Evolutionary conservation across 2,888 invertebrate genomes (phyloP), one percentile per base, ranked within the genome.

Genomic region (Drosophila neonasuta): DNA sequence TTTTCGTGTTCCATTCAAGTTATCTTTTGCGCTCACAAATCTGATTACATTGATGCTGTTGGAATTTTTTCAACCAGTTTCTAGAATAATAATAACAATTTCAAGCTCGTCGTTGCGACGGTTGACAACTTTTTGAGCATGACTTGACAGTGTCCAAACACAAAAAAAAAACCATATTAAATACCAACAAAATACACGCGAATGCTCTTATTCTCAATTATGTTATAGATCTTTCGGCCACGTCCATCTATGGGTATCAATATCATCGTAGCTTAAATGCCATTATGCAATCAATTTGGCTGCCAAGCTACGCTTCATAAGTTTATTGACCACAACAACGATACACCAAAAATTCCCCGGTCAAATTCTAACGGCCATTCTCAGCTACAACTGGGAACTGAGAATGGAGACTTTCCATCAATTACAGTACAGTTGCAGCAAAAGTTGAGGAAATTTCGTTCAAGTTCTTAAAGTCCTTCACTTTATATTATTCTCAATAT

Each of bases 161-260:
- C 5, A 6, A 24, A 24, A 24, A 6, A 20, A 20, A 20, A 20
- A 20, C 20, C 20, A 20, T 20, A 20, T 4, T 30, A 36, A 60
- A 41, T 17, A 57, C 44, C 20, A 56, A 42, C 30, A 60, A 50
- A 50, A 39, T 17, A 13, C 29, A 54, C 69, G 79, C 72, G 81
- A 74, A 85, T 85, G 86, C 81, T 85, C 87, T 86, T 86, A 87
- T 86, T 86, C 84, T 87, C 84, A 87, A 86, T 86, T 86, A 86
- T 83, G 80, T 69, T 86, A 73, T 81, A 78, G 83, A 78, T 81
- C 73, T 70, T 71, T 74, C 55, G 64, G 60, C 49, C 17, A 44
- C 34, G 36, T 49, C 46, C 9, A 34, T 34, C 45, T 48, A 41
- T 64, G 54, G 50, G 15, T 32, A 56, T 59, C 57, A 50, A 74